A percentile compares a stretch with the other conserved stretches of the same genome.
Conservation (phyloP, 2,797 vertebrate species). For the Helostoma temminkii region DNA sequence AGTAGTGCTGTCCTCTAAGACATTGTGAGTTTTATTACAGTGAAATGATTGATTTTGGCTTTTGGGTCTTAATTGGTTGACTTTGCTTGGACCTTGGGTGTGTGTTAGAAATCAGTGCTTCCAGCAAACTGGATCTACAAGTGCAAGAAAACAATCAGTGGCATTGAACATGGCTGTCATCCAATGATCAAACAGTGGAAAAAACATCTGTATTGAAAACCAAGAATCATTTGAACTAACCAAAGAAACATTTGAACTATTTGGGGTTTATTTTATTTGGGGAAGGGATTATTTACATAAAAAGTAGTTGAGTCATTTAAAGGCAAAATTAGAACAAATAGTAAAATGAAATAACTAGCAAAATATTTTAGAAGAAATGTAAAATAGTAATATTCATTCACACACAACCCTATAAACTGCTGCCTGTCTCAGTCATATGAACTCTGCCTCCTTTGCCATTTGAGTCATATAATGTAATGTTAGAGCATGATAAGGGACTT, state of each 20-base stretch:
- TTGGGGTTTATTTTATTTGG: too few species aligned
- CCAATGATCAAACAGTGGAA: conserved; percentile 22
- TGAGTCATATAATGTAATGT: conserved; percentile 15
- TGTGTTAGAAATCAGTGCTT: conserved; percentile 20
- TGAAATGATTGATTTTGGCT: conserved; percentile 36
- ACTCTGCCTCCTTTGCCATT: conserved; percentile 1
- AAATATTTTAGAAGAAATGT: background rate
- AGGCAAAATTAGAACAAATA: background rate
- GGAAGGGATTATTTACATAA: background rate
- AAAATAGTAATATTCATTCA: conserved; percentile 12
- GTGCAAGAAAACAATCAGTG: conserved; percentile 33
- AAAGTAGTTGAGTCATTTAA: background rate
- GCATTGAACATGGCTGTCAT: conserved; percentile 27
- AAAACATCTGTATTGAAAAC: conserved; percentile 21
- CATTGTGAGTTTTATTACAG: background rate
- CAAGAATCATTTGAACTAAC: too few species aligned
- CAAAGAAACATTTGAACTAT: background rate
- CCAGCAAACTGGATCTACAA: conserved; percentile 18
- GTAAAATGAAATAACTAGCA: background rate
- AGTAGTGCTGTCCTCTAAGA: conserved; percentile 8
- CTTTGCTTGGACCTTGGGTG: conserved; percentile 6
- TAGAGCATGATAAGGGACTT: background rate
- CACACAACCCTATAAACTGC: background rate
- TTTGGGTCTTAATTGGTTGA: conserved; percentile 14
- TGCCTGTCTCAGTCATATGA: conserved; percentile 7